Evolutionary conservation across 2,113 vertebrate genomes (phyloP).

Genomic region (Pipra filicauda): DNA sequence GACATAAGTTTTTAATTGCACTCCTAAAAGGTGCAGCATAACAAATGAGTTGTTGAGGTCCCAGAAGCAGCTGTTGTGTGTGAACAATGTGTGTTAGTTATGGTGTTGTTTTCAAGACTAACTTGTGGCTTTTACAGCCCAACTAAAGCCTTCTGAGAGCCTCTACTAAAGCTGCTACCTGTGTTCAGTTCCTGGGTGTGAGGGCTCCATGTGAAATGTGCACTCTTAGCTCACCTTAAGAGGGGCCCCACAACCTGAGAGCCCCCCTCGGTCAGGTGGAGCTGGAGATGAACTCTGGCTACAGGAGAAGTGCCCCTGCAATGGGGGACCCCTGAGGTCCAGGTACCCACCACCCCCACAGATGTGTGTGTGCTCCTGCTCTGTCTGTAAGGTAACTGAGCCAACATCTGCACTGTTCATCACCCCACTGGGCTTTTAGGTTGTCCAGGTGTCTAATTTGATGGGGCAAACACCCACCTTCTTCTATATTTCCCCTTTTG

Average conservation of each 20-base stretch:
- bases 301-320: neutral
- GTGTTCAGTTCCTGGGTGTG: rapidly evolving
- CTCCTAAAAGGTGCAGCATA: neutral
- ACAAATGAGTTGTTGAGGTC: neutral
- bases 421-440: neutral
- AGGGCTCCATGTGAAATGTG: neutral
- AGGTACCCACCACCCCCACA: rapidly evolving
- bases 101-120: neutral
- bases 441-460: neutral
- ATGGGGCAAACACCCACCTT: neutral
- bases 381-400: neutral
- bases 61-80: neutral
- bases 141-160: neutral
- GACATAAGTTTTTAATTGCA: neutral
- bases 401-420: neutral
- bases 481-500: neutral
- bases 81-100: neutral
- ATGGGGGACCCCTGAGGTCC: rapidly evolving
- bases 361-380: neutral
- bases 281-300: neutral
- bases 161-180: neutral
- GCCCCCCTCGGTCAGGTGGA: neutral
- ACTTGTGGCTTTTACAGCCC: neutral
- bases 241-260: neutral
- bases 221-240: neutral